phyloP scores from a whole-genome alignment of 2,888 invertebrate genomes.

The Pammene fasciana region DNA sequence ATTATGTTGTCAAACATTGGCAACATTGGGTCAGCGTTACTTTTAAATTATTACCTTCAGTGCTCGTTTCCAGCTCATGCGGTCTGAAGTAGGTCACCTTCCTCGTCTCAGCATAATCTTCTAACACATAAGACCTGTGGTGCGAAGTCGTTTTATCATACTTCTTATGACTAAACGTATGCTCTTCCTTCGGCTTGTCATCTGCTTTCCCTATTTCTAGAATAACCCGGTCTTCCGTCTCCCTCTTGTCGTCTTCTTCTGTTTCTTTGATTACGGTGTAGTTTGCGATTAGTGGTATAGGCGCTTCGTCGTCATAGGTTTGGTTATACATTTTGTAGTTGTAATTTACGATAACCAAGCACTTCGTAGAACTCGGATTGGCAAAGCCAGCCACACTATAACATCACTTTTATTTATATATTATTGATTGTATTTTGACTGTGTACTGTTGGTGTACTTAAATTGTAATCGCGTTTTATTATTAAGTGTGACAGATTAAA shows the following conservation, averaged over 20 bases:
- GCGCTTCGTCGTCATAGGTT: constrained; percentile 69
- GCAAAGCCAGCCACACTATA: background rate
- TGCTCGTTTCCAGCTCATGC: constrained; percentile 64
- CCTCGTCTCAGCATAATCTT: constrained; percentile 70
- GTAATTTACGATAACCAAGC: too few species aligned
- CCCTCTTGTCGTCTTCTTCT: constrained; percentile 68
- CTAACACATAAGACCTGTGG: constrained; percentile 74
- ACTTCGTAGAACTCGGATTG: too few species aligned
- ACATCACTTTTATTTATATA: background rate
- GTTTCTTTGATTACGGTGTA: constrained; percentile 69
- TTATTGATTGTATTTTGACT: too few species aligned
- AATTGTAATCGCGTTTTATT: too few species aligned
- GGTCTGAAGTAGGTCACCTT: constrained; percentile 68
- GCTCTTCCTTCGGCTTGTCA: constrained; percentile 73
- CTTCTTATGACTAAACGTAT: constrained; percentile 79
- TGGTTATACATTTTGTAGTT: constrained; percentile 65
- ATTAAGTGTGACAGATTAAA: too few species aligned
- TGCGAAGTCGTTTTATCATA: constrained; percentile 80
- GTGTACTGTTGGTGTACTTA: too few species aligned
- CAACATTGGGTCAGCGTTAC: too few species aligned
- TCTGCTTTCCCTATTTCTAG: constrained; percentile 79
- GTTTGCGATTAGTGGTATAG: constrained; percentile 71
- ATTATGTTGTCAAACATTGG: too few species aligned
- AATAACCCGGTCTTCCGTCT: constrained; percentile 72
- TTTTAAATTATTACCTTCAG: constrained; percentile 66